phyloP scores from a whole-genome alignment of 2,113 vertebrate species.

The Geococcyx californianus region DNA sequence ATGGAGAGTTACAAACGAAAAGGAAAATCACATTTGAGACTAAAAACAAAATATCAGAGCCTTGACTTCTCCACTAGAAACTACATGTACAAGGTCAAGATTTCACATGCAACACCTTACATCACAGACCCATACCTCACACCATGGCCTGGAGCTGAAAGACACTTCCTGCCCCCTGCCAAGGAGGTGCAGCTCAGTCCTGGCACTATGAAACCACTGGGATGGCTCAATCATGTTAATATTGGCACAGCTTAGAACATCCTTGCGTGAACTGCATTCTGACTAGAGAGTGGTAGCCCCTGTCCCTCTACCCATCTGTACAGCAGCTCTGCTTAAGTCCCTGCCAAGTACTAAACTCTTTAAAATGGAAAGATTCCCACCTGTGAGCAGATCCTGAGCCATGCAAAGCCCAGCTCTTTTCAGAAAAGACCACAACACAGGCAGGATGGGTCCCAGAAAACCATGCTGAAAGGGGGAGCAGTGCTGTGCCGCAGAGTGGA shows the following conservation, averaged over 20 bases:
- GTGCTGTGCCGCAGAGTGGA: neutral
- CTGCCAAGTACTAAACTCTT: conserved; percentile 20
- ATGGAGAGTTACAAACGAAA: conserved; percentile 83
- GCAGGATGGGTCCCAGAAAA: neutral
- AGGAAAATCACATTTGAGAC: conserved; percentile 83
- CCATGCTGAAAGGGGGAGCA: neutral
- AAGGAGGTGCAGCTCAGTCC: conserved; percentile 56
- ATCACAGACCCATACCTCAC: conserved; percentile 80
- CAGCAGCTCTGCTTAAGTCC: neutral
- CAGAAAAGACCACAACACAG: neutral
- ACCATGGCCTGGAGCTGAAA: conserved; percentile 71
- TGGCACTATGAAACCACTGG: conserved; percentile 54
- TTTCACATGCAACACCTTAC: conserved; percentile 86
- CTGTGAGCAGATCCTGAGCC: conserved; percentile 26
- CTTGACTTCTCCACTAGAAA: conserved; percentile 82
- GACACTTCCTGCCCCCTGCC: conserved; percentile 19
- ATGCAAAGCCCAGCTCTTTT: conserved; percentile 26
- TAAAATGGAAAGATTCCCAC: conserved; percentile 17
- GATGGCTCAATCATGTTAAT: conserved; percentile 48
- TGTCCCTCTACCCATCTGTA: conserved; percentile 13
- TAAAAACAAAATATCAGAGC: conserved; percentile 80
- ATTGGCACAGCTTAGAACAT: conserved; percentile 65
- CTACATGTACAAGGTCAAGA: conserved; percentile 81
- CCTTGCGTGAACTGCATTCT: conserved; percentile 6
- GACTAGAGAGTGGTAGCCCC: conserved; percentile 2